phyloP scores from a whole-genome alignment of 2,797 vertebrate species.

The Lagodon rhomboides region DNA sequence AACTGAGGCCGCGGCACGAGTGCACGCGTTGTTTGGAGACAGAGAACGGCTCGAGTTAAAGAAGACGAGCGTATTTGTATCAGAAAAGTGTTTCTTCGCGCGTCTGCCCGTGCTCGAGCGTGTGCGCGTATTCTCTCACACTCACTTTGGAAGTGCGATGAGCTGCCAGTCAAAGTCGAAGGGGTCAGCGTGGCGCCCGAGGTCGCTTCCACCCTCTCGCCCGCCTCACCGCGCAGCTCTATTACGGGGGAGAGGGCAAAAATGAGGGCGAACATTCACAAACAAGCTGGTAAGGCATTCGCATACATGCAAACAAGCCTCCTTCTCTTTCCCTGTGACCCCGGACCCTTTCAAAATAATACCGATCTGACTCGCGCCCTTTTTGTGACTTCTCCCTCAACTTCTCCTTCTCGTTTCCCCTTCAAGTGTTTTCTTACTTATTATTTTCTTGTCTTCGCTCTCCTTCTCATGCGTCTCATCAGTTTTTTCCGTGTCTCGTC shows the following conservation, averaged over 20 bases:
- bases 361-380: slow-evolving; percentile 35
- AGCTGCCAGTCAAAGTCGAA: slow-evolving; percentile 69
- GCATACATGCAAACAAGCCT: slow-evolving; percentile 69
- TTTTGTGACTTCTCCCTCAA: slow-evolving; percentile 37
- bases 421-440: slow-evolving; percentile 7
- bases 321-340: slow-evolving; percentile 58
- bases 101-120: background rate
- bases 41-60: slow-evolving; percentile 30
- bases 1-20: slow-evolving; percentile 8
- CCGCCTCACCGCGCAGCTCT: slow-evolving; percentile 36
- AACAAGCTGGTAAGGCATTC: slow-evolving; percentile 69
- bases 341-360: slow-evolving; percentile 58
- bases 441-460: slow-evolving; percentile 28
- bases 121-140: slow-evolving; percentile 24
- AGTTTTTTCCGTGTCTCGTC: background rate
- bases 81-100: slow-evolving; percentile 11
- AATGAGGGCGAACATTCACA: slow-evolving; percentile 53
- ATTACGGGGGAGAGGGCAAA: slow-evolving; percentile 41
- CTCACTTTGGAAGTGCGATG: slow-evolving; percentile 37
- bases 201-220: slow-evolving; percentile 43
- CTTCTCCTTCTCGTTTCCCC: slow-evolving; percentile 1
- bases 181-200: slow-evolving; percentile 54
- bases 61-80: slow-evolving; percentile 26
- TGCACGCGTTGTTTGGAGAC: slow-evolving; percentile 30
- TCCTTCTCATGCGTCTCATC: slow-evolving; percentile 5